phyloP scores from a whole-genome alignment of 2,888 invertebrate genomes.

The Timema cristinae region DNA sequence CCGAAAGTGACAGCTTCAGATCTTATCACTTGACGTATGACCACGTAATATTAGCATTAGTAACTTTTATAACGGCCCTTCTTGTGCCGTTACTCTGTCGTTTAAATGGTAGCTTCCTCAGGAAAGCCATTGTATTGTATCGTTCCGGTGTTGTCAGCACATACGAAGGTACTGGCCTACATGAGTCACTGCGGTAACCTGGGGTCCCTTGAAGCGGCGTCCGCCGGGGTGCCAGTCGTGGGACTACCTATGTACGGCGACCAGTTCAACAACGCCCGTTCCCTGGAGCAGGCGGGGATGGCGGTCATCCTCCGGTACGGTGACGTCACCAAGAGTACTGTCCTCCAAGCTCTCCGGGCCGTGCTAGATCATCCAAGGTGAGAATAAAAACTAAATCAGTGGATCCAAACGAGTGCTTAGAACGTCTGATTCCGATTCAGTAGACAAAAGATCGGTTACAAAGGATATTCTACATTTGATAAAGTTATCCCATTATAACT shows the following conservation, averaged over 20 bases:
- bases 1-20: too few relatives aligned
- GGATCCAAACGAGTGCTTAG: too few relatives aligned
- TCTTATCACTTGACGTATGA: too few relatives aligned
- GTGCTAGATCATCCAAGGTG: conserved; percentile 34
- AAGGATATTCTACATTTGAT: too few relatives aligned
- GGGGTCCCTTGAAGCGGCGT: conserved; percentile 62
- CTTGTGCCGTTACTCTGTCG: too few relatives aligned
- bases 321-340: conserved; percentile 49
- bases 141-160: conserved; percentile 45
- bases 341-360: conserved; percentile 46
- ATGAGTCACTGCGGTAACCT: conserved; percentile 71
- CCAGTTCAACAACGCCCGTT: conserved; percentile 57
- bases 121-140: too few relatives aligned
- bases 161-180: conserved; percentile 64
- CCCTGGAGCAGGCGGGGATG: conserved; percentile 52
- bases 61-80: too few relatives aligned
- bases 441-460: too few relatives aligned
- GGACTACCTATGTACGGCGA: conserved; percentile 66
- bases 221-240: conserved; percentile 61
- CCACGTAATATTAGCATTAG: too few relatives aligned
- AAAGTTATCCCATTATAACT: too few relatives aligned
- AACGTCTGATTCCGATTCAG: too few relatives aligned
- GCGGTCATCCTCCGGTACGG: conserved; percentile 51
- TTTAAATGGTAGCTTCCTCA: too few relatives aligned
- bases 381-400: neutral